phyloP scores from a whole-genome alignment of 2,113 vertebrate species.

The Chlamydotis undulata region DNA sequence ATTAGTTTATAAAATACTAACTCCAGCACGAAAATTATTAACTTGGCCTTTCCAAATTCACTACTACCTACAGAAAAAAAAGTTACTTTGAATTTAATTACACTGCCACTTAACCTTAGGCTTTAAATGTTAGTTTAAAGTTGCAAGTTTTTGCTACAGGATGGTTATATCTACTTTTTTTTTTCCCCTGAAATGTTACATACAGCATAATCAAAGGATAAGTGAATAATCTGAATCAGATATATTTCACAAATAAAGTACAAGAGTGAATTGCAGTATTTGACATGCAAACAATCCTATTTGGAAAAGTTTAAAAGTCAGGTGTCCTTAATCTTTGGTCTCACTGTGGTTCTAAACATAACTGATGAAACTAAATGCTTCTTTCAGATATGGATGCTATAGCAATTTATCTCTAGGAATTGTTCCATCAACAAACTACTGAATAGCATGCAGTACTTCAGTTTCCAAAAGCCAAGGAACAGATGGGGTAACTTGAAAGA shows the following conservation, averaged over 20 bases:
- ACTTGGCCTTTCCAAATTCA: neutral
- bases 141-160: neutral
- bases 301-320: neutral
- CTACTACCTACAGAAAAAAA: neutral
- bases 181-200: neutral
- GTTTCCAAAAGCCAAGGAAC: neutral
- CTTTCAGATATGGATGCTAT: neutral
- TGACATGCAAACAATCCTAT: neutral
- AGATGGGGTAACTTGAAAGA: neutral
- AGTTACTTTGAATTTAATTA: neutral
- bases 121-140: neutral
- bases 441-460: neutral
- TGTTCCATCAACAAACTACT: neutral
- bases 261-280: neutral
- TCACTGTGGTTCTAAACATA: neutral
- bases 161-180: neutral
- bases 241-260: neutral
- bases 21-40: neutral
- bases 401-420: neutral
- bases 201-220: neutral
- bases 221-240: neutral
- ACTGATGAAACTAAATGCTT: neutral
- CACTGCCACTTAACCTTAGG: neutral
- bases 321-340: neutral
- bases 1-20: neutral